Evolutionary conservation across 2,113 vertebrate genomes (phyloP), one percentile per base, ranked within the genome.

Genomic region (Miniopterus natalensis): DNA sequence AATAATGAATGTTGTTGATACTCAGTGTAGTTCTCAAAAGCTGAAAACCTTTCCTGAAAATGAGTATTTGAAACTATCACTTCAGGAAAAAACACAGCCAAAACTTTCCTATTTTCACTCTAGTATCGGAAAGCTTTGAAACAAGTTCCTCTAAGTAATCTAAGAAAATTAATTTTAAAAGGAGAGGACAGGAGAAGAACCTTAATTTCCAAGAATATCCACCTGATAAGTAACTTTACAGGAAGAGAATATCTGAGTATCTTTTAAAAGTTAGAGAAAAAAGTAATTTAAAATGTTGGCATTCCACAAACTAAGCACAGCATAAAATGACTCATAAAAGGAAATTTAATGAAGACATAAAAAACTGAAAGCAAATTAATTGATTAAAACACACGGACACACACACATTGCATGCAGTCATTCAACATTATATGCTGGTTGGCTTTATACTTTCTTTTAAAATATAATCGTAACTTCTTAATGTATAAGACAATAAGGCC

Each of bases 291-390:
- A 89, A 92, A 77, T 59, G 25, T n/a, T 79, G 77, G 66, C 49
- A 95, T 90, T 94, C 73, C 21, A 95, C 31, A 93, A 88, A 93
- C 27, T 93, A 31, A 93, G 49, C 8, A 89, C 27, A 90, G 45
- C n/a, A 85, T 70, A 90, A 88, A 95, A 70, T 53, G 14, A 85
- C 31, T 90, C n/a, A 70, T 87, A 77, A 92, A 84, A 21, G 75
- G 8, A 53, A 83, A 90, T 83, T 68, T 55, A 91, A 96, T 79
- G 17, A 84, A 97, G 71, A 92, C 29, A 78, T 40, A 53, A 95
- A 91, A 94, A 92, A 70, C n/a, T 79, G 59, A 97, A 95, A 94
- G 59, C 59, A 94, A 96, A 86, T 57, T 27, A 78, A 89, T 15
- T 65, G 51, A 85, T 59, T 71, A 85, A 73, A 74, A 90, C 36